Evolutionary conservation across 2,797 vertebrate genomes (phyloP).

Genomic region (Schizopygopsis pylzovi): DNA sequence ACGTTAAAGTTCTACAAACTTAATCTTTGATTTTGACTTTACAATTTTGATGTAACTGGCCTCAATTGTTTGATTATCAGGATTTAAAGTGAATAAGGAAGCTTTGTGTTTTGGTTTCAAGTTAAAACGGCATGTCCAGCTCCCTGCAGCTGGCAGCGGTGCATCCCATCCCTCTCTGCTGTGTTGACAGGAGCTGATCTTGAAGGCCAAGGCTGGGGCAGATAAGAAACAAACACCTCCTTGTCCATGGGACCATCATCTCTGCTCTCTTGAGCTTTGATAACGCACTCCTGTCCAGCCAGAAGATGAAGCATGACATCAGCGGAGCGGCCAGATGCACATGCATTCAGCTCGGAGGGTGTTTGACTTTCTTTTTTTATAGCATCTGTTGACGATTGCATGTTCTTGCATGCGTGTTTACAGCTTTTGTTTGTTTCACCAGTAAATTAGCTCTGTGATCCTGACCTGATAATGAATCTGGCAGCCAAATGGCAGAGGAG

Average conservation of each 20-base stretch:
- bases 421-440: slow-evolving; percentile 44
- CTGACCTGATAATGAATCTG: slow-evolving; percentile 49
- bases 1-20: neutral
- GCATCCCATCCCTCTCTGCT: slow-evolving; percentile 25
- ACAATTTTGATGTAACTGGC: neutral
- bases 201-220: slow-evolving; percentile 55
- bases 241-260: slow-evolving; percentile 61
- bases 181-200: slow-evolving; percentile 62
- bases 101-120: neutral
- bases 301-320: slow-evolving; percentile 56
- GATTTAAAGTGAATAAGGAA: neutral
- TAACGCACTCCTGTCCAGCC: slow-evolving; percentile 69
- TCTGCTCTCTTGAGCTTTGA: slow-evolving; percentile 72
- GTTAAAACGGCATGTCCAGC: slow-evolving; percentile 12
- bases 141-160: neutral
- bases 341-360: neutral
- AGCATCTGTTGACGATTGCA: slow-evolving; percentile 42
- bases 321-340: slow-evolving; percentile 43
- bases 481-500: slow-evolving; percentile 35
- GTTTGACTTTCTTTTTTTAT: neutral
- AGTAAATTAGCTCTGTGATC: slow-evolving; percentile 39
- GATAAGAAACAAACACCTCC: slow-evolving; percentile 57
- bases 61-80: neutral
- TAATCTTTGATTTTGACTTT: neutral
- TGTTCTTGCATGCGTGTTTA: slow-evolving; percentile 37